These are phyloP conservation scores for Campopleginae sp. DNA, from an alignment of 2,888 invertebrate genomes.

Conservation along the genomic window DNA sequence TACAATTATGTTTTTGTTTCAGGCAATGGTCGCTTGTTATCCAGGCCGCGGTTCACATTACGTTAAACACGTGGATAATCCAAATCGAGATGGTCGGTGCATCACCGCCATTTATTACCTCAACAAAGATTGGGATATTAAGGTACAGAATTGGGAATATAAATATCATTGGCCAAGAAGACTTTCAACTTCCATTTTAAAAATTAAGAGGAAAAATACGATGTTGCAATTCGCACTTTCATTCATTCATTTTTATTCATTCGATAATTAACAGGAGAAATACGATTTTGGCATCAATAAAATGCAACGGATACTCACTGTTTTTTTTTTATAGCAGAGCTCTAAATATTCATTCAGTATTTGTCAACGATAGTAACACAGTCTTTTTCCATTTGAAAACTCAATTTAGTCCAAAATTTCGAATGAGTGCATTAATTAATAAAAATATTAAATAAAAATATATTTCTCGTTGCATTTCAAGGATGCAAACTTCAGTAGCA, in stretches of 20 bases:
- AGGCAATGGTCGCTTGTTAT: constrained; percentile 99
- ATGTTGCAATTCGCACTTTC: background rate
- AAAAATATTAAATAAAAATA: too few species aligned
- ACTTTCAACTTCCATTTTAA: background rate
- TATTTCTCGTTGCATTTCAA: too few species aligned
- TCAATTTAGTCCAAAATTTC: too few species aligned
- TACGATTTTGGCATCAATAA: too few species aligned
- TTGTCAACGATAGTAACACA: too few species aligned
- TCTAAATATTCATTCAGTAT: too few species aligned
- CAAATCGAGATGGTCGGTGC: constrained; percentile 97
- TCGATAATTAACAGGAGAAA: background rate
- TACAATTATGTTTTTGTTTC: constrained; percentile 76
- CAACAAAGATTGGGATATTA: constrained; percentile 96
- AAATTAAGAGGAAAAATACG: background rate
- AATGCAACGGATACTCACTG: too few species aligned
- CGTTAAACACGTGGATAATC: constrained; percentile 99
- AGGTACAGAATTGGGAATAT: constrained; percentile 84
- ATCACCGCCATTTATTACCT: constrained; percentile 99
- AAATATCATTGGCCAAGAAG: background rate
- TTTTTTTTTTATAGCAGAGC: too few species aligned
- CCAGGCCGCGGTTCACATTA: constrained; percentile 97
- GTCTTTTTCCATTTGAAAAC: too few species aligned
- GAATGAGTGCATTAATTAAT: too few species aligned
- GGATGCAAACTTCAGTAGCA: too few species aligned
- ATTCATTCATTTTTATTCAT: background rate